Evolutionary conservation across 2,888 invertebrate genomes (phyloP).

Genomic region (Parnassius glacialis): DNA sequence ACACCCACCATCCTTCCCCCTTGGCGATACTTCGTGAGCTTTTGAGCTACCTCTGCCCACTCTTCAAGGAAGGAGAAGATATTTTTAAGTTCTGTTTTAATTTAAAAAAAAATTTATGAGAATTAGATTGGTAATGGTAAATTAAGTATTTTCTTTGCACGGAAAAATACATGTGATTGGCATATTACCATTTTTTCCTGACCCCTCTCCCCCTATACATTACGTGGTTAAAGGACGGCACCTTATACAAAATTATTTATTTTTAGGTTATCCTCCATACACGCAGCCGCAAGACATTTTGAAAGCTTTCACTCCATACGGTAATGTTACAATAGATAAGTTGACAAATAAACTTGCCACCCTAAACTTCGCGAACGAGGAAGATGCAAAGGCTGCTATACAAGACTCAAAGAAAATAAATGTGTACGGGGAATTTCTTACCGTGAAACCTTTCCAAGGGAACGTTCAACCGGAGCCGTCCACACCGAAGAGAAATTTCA

Average conservation of each 20-base stretch:
- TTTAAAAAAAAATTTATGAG: no score
- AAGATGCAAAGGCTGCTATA: slow-evolving; percentile 42
- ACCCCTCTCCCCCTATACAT: no score
- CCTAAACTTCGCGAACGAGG: slow-evolving; percentile 37
- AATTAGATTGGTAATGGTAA: no score
- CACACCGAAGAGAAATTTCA: slow-evolving; percentile 34
- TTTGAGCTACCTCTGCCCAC: no score
- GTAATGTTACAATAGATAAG: slow-evolving; percentile 43
- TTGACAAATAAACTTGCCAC: slow-evolving; percentile 39
- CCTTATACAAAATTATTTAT: neutral
- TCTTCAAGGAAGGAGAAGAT: no score
- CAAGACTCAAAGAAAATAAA: slow-evolving; percentile 38
- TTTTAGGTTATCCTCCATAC: slow-evolving; percentile 58
- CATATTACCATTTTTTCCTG: no score
- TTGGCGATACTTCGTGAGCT: no score
- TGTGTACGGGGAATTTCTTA: slow-evolving; percentile 56
- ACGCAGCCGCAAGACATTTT: slow-evolving; percentile 51
- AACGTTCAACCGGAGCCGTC: slow-evolving; percentile 16
- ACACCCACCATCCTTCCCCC: no score
- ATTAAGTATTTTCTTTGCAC: no score
- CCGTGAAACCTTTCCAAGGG: slow-evolving; percentile 38
- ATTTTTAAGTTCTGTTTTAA: no score
- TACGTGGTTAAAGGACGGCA: no score
- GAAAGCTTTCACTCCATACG: slow-evolving; percentile 47
- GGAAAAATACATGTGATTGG: no score